phyloP scores from a whole-genome alignment of 2,888 invertebrate species.

The Bruchidius siliquastri region DNA sequence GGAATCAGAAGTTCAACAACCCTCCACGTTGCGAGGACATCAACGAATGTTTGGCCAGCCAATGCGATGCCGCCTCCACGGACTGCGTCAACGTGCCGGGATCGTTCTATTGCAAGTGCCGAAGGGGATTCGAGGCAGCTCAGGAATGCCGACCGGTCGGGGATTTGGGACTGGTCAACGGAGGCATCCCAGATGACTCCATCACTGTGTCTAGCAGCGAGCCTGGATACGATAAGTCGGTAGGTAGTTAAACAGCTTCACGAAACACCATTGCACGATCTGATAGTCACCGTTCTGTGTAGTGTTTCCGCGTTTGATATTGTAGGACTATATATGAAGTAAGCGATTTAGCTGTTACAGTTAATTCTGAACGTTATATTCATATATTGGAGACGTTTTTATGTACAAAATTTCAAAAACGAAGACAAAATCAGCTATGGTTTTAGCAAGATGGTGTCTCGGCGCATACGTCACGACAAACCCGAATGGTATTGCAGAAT shows the following conservation, averaged over 20 bases:
- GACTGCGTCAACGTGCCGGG: conserved; percentile 87
- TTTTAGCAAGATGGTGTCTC: no score
- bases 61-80: conserved; percentile 86
- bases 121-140: conserved; percentile 76
- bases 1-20: conserved; percentile 77
- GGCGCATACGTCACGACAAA: no score
- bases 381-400: no score
- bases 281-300: no score
- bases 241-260: conserved; percentile 36
- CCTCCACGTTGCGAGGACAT: conserved; percentile 88
- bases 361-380: no score
- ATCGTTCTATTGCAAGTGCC: conserved; percentile 84
- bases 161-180: conserved; percentile 82
- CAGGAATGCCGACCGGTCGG: conserved; percentile 87
- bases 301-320: no score
- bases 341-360: no score
- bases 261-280: no score
- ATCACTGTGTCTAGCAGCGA: conserved; percentile 81
- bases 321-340: no score
- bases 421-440: no score
- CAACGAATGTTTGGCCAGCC: conserved; percentile 83
- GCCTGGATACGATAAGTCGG: conserved; percentile 75
- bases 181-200: conserved; percentile 85
- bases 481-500: no score
- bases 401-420: no score